Conservation (phyloP, 23 tunicate genomes). For the Aplidium turbinatum region DNA sequence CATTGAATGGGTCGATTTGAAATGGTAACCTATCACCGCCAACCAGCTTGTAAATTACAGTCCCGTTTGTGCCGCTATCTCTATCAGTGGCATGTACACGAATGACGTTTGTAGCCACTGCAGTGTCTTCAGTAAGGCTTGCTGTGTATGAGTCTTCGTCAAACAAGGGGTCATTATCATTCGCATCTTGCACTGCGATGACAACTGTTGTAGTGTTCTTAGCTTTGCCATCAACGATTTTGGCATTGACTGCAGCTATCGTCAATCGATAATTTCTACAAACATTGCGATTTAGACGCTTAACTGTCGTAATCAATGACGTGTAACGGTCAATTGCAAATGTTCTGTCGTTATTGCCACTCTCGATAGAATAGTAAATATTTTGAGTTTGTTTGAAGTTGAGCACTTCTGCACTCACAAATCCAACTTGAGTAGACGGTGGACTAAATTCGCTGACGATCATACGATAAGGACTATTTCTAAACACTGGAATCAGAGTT, state of each 20-base stretch:
- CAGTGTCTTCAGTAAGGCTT: slow-evolving; percentile 35
- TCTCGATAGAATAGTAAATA: slow-evolving; percentile 15
- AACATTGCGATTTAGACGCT: slow-evolving; percentile 23
- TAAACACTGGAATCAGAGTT: slow-evolving; percentile 38
- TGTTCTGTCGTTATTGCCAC: slow-evolving; percentile 40
- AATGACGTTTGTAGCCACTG: slow-evolving; percentile 28
- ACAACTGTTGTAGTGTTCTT: slow-evolving; percentile 23
- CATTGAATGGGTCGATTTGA: slow-evolving; percentile 48
- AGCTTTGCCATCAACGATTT: not conserved
- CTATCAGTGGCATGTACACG: slow-evolving; percentile 59
- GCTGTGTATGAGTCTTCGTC: slow-evolving; percentile 33
- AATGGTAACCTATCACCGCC: slow-evolving; percentile 34
- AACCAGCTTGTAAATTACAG: slow-evolving; percentile 46
- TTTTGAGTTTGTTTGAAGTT: not conserved
- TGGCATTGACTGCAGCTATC: slow-evolving; percentile 41
- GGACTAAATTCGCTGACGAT: slow-evolving; percentile 61
- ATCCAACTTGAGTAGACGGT: slow-evolving; percentile 42
- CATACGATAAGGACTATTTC: not conserved
- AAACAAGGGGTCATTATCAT: slow-evolving; percentile 90
- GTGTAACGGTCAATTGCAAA: slow-evolving; percentile 48
- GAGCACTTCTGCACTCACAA: slow-evolving; percentile 12
- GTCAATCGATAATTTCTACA: slow-evolving; percentile 4
- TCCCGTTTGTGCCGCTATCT: slow-evolving; percentile 67
- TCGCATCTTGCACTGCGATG: slow-evolving; percentile 68
- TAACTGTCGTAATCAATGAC: slow-evolving; percentile 45